phyloP scores from a whole-genome alignment of 2,113 vertebrate genomes.

The Apteryx mantelli region DNA sequence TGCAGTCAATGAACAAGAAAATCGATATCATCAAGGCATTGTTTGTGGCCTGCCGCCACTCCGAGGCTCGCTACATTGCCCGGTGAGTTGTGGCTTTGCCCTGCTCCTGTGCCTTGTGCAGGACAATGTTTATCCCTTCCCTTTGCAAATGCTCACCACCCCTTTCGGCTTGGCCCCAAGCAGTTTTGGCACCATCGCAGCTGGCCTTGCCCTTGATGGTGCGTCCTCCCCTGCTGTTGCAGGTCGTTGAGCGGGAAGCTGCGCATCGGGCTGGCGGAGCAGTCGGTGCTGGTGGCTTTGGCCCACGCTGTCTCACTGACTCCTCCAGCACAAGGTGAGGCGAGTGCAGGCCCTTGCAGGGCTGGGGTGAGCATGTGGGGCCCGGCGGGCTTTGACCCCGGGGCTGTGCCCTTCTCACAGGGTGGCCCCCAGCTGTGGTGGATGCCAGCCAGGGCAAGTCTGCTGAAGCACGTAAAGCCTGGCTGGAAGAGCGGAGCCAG shows the following conservation, averaged over 20 bases:
- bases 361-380: too few relatives aligned
- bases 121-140: background rate
- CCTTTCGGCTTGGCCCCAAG: background rate
- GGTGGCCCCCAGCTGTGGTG: constrained; percentile 79
- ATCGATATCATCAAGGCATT: constrained; percentile 92
- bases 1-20: constrained; percentile 90
- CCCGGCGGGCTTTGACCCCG: background rate
- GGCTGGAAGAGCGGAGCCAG: constrained; percentile 87
- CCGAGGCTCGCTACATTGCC: constrained; percentile 89
- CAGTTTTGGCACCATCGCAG: background rate
- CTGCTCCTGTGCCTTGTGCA: background rate
- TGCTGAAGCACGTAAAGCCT: constrained; percentile 80
- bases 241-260: constrained; percentile 91
- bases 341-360: too few relatives aligned
- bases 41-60: constrained; percentile 91
- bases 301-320: constrained; percentile 88
- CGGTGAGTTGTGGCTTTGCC: constrained; percentile 74
- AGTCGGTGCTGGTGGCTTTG: constrained; percentile 85
- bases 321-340: constrained; percentile 85
- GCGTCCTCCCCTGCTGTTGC: background rate
- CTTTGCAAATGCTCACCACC: background rate
- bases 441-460: constrained; percentile 87
- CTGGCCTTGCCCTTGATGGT: background rate
- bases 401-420: constrained; percentile 56
- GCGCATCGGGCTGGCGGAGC: constrained; percentile 90